A percentile compares a stretch with the other conserved stretches of the same genome.
phyloP scores from a whole-genome alignment of 2,888 invertebrate genomes.

The Pseudanteris insignis region DNA sequence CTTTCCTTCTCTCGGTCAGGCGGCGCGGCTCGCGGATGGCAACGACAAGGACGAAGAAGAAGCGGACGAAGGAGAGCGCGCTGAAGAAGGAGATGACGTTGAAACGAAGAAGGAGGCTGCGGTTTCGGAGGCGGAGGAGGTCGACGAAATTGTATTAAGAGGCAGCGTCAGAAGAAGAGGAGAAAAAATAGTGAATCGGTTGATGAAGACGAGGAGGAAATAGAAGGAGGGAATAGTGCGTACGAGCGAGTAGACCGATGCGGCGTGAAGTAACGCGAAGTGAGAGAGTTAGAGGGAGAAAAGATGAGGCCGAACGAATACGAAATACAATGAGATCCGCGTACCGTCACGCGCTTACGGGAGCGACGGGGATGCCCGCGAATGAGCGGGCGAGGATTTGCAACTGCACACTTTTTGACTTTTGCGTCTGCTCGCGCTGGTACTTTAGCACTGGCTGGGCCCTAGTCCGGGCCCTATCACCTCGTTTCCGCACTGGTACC shows the following conservation, averaged over 20 bases:
- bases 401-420: conserved; percentile 38
- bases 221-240: conserved; percentile 4
- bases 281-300: conserved; percentile 20
- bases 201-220: conserved; percentile 6
- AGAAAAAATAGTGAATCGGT: conserved; percentile 20
- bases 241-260: too few relatives aligned
- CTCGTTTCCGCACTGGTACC: conserved; percentile 39
- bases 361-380: conserved; percentile 42
- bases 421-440: conserved; percentile 14
- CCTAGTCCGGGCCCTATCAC: conserved; percentile 23
- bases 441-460: conserved; percentile 27
- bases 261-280: neutral
- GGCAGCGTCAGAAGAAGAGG: conserved; percentile 3
- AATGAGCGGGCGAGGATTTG: conserved; percentile 38
- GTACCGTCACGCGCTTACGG: conserved; percentile 46
- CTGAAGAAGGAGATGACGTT: conserved; percentile 3
- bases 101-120: too few relatives aligned
- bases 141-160: too few relatives aligned
- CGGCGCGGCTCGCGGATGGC: conserved; percentile 8
- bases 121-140: neutral
- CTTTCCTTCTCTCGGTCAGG: conserved; percentile 39
- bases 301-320: conserved; percentile 34
- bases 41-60: conserved; percentile 22
- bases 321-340: conserved; percentile 43
- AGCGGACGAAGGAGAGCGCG: conserved; percentile 6